These are phyloP conservation scores for Lycia hirtaria DNA, from an alignment of 2,888 invertebrate genomes.

Conservation along the genomic window DNA sequence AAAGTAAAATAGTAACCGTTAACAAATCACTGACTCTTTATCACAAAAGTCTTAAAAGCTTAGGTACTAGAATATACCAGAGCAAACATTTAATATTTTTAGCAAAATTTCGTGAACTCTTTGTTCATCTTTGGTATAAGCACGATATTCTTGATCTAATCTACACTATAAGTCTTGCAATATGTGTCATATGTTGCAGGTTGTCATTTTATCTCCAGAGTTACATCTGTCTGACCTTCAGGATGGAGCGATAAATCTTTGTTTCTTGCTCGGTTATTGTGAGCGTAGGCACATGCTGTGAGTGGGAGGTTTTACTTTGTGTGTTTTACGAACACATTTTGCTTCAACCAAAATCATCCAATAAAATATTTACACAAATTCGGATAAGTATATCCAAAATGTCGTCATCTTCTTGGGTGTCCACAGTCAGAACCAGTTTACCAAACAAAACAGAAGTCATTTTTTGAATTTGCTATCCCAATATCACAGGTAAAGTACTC, in stretches of 20 bases:
- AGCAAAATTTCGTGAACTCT: conserved; percentile 17
- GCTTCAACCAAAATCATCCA: conserved; percentile 4
- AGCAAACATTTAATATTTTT: conserved; percentile 3
- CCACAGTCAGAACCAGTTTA: conserved; percentile 14
- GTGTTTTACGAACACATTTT: conserved; percentile 14
- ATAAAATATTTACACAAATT: conserved; percentile 17
- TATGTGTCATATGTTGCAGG: conserved; percentile 37
- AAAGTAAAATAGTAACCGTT: conserved; percentile 17
- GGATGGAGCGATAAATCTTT: conserved; percentile 50
- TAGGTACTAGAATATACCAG: conserved; percentile 3
- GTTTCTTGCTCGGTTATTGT: conserved; percentile 33
- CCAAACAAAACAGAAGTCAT: conserved; percentile 13
- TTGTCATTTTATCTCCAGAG: conserved; percentile 38
- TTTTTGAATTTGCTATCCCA: conserved; percentile 17
- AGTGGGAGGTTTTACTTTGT: conserved; percentile 38
- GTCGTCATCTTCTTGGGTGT: conserved; percentile 20
- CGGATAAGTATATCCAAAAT: conserved; percentile 12
- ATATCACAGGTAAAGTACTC: conserved; percentile 16
- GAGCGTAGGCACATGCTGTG: conserved; percentile 37
- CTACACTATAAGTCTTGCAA: conserved; percentile 28
- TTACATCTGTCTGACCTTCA: conserved; percentile 55
- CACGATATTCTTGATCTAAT: conserved; percentile 36
- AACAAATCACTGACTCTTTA: conserved; percentile 22
- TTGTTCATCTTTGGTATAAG: conserved; percentile 29
- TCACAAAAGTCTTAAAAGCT: conserved; percentile 21